Evolutionary conservation across 2,888 invertebrate genomes (phyloP).

Genomic region (Gastracanthus pulcherrimus): DNA sequence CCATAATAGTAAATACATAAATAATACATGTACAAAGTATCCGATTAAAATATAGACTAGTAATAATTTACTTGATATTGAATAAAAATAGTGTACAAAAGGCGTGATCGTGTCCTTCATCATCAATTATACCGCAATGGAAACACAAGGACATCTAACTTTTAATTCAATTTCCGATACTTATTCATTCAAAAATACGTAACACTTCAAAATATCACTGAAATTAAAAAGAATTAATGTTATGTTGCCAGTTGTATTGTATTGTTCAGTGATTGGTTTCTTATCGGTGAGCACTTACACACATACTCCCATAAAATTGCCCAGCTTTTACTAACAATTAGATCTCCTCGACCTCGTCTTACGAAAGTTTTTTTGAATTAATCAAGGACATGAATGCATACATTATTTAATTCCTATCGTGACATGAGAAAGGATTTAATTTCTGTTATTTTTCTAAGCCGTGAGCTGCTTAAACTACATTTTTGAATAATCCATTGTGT

Average conservation of each 20-base stretch:
- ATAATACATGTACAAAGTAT: not conserved
- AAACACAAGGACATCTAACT: not conserved
- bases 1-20: not conserved
- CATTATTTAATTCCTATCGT: constrained; percentile 5
- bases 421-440: constrained; percentile 41
- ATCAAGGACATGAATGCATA: constrained; percentile 26
- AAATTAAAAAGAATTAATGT: not conserved
- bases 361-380: constrained; percentile 35
- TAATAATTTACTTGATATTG: not conserved
- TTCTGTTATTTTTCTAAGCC: not conserved
- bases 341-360: constrained; percentile 51
- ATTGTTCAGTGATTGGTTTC: constrained; percentile 2
- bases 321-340: constrained; percentile 53
- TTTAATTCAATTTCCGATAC: not conserved
- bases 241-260: not conserved
- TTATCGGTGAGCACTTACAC: constrained; percentile 12
- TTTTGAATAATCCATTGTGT: not conserved
- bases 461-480: no score
- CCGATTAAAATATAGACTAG: not conserved
- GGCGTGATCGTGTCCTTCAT: not conserved
- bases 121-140: not conserved
- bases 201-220: not conserved
- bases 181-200: not conserved
- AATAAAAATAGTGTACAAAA: not conserved
- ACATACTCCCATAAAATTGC: not conserved